Conservation (phyloP, 2,888 invertebrate genomes). For the Deroplatys truncata region DNA sequence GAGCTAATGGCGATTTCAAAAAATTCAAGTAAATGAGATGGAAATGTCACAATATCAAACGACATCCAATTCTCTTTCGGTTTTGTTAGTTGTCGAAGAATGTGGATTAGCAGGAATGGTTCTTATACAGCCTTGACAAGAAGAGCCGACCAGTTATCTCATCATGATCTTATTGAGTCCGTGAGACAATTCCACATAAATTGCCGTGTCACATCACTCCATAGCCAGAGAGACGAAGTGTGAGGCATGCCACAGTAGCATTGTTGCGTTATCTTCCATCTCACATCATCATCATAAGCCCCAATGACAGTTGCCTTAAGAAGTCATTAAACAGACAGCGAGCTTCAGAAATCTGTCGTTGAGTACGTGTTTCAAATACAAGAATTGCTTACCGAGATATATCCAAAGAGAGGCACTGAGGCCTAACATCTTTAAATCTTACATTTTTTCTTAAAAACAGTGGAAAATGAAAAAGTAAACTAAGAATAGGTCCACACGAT, state of each 20-base stretch:
- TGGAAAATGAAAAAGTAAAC: too few relatives aligned
- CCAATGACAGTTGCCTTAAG: background rate
- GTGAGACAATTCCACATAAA: background rate
- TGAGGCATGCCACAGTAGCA: background rate
- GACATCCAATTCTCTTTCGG: background rate
- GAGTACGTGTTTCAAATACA: too few relatives aligned
- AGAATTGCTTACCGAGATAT: too few relatives aligned
- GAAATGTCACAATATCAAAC: constrained; percentile 1
- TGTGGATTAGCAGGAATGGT: background rate
- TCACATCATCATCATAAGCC: background rate
- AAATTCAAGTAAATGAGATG: background rate
- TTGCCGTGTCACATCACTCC: background rate
- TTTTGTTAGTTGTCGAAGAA: background rate
- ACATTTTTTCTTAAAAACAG: too few relatives aligned
- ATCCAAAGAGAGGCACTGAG: too few relatives aligned
- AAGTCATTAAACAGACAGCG: background rate
- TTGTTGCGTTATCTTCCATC: background rate
- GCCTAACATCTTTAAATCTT: too few relatives aligned
- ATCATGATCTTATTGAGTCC: background rate
- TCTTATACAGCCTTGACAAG: background rate
- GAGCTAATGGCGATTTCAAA: background rate
- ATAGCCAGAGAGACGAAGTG: background rate
- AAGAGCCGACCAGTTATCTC: background rate
- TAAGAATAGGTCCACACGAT: too few relatives aligned
- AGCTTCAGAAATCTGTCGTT: too few relatives aligned